Conservation (phyloP, 2,113 vertebrate genomes). For the Gymnarchus niloticus region DNA sequence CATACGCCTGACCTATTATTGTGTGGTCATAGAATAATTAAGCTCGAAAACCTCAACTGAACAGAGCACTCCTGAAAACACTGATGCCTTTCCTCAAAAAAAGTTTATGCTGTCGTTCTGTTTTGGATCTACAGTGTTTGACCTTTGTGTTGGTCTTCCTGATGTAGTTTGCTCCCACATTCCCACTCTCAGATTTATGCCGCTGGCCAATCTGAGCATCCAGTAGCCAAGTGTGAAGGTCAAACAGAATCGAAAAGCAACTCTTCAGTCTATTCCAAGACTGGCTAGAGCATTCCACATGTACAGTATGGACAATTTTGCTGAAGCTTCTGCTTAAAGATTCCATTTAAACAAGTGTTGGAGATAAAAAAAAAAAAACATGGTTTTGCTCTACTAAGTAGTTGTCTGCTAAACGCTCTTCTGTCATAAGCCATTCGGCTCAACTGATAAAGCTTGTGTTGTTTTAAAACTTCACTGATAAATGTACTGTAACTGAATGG, state of each 20-base stretch:
- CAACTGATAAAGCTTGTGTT: too few relatives aligned
- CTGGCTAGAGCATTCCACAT: not conserved
- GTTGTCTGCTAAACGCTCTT: not conserved
- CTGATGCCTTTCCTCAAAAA: not conserved
- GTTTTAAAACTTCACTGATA: not conserved
- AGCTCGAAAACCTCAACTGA: too few relatives aligned
- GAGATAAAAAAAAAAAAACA: not conserved
- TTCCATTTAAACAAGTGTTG: not conserved
- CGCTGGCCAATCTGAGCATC: not conserved
- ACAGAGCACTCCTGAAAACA: not conserved
- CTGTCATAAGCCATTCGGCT: not conserved
- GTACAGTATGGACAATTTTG: not conserved
- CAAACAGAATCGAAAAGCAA: not conserved
- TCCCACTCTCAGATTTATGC: not conserved
- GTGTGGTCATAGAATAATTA: not conserved
- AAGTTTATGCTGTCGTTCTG: not conserved
- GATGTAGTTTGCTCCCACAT: not conserved
- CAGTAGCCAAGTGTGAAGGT: slow-evolving; percentile 3
- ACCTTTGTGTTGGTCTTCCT: not conserved
- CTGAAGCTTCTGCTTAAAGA: slow-evolving; percentile 4
- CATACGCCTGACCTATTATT: not conserved
- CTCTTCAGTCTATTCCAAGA: not conserved
- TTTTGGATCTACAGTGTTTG: not conserved
- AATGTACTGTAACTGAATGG: too few relatives aligned
- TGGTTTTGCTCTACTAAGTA: slow-evolving; percentile 9